Evolutionary conservation across 2,888 invertebrate genomes (phyloP).

Genomic region (Eupelmus urozonus): DNA sequence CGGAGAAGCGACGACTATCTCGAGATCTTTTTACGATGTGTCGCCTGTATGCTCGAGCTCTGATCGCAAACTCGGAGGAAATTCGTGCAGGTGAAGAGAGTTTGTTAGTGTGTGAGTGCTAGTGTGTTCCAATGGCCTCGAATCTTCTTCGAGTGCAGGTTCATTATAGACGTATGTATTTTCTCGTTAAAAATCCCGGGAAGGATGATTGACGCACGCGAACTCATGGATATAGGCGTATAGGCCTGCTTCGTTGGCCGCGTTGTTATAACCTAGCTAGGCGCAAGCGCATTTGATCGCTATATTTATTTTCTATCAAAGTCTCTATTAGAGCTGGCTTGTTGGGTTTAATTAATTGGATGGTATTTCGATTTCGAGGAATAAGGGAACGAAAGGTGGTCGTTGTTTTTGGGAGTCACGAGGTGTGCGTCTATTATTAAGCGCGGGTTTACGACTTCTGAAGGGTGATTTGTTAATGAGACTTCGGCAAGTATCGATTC

Average conservation of each 20-base stretch:
- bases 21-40: constrained; percentile 16
- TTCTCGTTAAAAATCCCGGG: constrained; percentile 17
- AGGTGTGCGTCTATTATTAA: no score
- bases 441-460: no score
- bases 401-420: no score
- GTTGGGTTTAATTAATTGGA: no score
- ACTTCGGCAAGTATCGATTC: not conserved
- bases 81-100: not conserved
- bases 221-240: not conserved
- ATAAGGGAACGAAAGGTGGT: no score
- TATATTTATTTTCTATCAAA: no score
- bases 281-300: no score
- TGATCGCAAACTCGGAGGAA: not conserved
- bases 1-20: not conserved
- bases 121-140: constrained; percentile 34
- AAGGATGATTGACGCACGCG: constrained; percentile 36
- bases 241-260: no score
- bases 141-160: constrained; percentile 8
- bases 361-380: no score
- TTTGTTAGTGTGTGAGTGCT: no score
- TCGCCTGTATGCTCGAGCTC: not conserved
- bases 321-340: no score
- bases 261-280: no score
- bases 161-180: not conserved
- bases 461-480: constrained; percentile 2